Evolutionary conservation across 2,888 invertebrate species (phyloP).

Genomic region (Calephelis perditalis): DNA sequence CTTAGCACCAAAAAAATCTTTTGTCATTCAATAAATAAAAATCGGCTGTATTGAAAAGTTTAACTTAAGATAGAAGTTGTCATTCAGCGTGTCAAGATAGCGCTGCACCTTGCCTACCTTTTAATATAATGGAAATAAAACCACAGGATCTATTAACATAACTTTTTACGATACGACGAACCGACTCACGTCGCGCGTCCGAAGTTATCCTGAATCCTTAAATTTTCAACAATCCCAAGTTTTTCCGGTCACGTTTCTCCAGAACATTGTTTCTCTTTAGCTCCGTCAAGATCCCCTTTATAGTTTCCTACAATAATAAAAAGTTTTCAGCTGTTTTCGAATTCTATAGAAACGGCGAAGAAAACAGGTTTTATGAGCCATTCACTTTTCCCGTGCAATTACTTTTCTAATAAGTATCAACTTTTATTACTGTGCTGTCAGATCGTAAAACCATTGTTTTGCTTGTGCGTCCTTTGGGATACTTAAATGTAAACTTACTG

Average conservation of each 20-base stretch:
- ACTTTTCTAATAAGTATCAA: constrained; percentile 8
- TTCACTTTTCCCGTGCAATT: constrained; percentile 8
- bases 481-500: too few relatives aligned
- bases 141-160: background rate
- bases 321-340: constrained; percentile 4
- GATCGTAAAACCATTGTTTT: background rate
- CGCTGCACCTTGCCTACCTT: too few relatives aligned
- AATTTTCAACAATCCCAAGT: background rate
- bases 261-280: constrained; percentile 9
- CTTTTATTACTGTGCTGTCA: constrained; percentile 1
- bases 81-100: too few relatives aligned
- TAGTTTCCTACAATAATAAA: constrained; percentile 7
- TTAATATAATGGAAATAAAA: too few relatives aligned
- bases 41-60: too few relatives aligned
- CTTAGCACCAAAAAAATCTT: too few relatives aligned
- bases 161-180: background rate
- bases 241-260: background rate
- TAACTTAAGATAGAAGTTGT: too few relatives aligned
- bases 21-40: too few relatives aligned
- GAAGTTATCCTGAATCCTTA: background rate
- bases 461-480: background rate
- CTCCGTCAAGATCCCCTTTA: constrained; percentile 4
- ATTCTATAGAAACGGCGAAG: background rate
- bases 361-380: constrained; percentile 11
- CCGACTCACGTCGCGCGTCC: background rate